Evolutionary conservation across 2,797 vertebrate species (phyloP), one percentile per base, ranked within the genome.

Genomic region (Tadarida brasiliensis): DNA sequence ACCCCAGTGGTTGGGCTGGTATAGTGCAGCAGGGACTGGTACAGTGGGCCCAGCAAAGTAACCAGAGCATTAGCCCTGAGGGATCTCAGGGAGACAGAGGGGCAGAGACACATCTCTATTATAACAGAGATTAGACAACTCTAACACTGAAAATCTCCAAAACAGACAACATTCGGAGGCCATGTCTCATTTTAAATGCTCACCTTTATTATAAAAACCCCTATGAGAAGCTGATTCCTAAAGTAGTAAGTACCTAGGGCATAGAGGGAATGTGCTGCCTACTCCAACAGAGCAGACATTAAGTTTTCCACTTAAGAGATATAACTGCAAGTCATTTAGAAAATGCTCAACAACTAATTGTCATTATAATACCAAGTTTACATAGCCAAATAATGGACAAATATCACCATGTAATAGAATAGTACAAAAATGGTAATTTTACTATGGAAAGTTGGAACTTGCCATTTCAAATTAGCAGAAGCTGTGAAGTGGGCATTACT

Each of bases 401-500:
- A 97, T 92, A 97, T 98, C 96, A 95, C 96, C 94, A 98, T 97
- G 96, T 68, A 97, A 98, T 96, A 96, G 97, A 98, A 96, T 0
- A 17, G 95, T 35, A 90, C 95, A 97, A 98, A 98, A 98, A 83
- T 67, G 94, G 93, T 76, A 95, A 98, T 98, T 98, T 98, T 96
- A 97, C 98, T 91, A 97, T 3, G 96, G 96, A 97, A 98, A 98
- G 97, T 97, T 98, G 98, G 98, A 98, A 98, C 97, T 98, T 99
- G 99, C 99, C 98, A 98, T 98, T 98, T 98, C 96, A 97, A 98
- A 99, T 99, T 98, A 99, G 98, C 86, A 98, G 98, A 96, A 98
- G 98, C 98, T 92, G 98, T 98, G 98, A 98, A 99, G 98, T 98
- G 98, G 98, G 98, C 98, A 98, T 98, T 98, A 98, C 98, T 99